These are phyloP conservation scores for Andrena trimmerana DNA, from an alignment of 2,888 invertebrate genomes.

Conservation along the genomic window DNA sequence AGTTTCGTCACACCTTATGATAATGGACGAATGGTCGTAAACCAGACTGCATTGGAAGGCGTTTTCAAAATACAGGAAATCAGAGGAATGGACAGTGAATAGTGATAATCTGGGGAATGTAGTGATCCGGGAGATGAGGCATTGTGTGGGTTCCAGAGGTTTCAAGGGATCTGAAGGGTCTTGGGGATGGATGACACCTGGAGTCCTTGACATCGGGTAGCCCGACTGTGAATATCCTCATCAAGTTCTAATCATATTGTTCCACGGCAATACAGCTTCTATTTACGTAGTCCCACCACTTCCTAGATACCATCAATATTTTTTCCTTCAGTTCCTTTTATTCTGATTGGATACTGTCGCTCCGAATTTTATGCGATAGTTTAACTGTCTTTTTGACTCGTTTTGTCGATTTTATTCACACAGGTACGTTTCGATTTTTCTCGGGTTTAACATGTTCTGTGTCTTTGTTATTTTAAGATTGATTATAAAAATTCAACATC, in stretches of 20 bases:
- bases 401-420: too few relatives aligned
- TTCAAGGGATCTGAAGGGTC: not conserved
- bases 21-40: not conserved
- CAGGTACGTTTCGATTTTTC: too few relatives aligned
- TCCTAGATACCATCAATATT: not conserved
- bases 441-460: not conserved
- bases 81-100: too few relatives aligned
- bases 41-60: not conserved
- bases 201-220: not conserved
- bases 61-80: not conserved
- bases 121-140: not conserved
- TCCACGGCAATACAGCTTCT: not conserved
- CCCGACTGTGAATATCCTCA: not conserved
- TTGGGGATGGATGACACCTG: not conserved
- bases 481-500: not conserved
- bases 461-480: not conserved
- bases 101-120: not conserved
- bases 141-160: not conserved
- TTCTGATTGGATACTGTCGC: not conserved
- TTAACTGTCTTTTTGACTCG: too few relatives aligned
- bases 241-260: not conserved
- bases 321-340: too few relatives aligned
- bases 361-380: not conserved
- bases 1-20: not conserved
- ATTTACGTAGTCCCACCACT: not conserved